Evolutionary conservation across 2,113 vertebrate species (phyloP).

Genomic region (Gymnocephalus cernua): DNA sequence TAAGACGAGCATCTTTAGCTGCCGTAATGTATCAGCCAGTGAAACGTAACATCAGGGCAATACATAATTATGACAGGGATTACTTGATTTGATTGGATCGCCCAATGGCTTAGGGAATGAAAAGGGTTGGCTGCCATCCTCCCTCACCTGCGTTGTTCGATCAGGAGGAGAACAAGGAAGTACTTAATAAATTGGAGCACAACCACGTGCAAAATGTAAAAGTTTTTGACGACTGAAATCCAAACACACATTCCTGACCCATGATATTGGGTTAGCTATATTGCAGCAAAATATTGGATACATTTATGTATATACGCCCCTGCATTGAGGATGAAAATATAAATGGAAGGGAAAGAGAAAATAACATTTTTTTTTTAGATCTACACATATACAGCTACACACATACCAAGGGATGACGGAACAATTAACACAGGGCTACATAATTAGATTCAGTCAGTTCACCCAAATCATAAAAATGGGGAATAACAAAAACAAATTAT

Average conservation of each 20-base stretch:
- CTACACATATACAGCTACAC: too few relatives aligned
- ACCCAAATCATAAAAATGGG: not conserved
- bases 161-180: not conserved
- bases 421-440: not conserved
- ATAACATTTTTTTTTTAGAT: too few relatives aligned
- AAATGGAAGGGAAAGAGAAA: too few relatives aligned
- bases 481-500: too few relatives aligned
- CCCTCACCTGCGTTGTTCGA: not conserved
- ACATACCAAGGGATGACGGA: not conserved
- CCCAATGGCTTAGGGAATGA: not conserved
- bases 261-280: too few relatives aligned
- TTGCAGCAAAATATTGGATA: not conserved
- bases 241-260: too few relatives aligned
- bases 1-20: not conserved
- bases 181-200: too few relatives aligned
- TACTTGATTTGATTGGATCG: not conserved
- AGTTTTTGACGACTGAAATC: too few relatives aligned
- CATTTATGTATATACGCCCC: not conserved
- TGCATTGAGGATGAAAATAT: not conserved
- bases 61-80: slow-evolving; percentile 9
- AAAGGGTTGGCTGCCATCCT: not conserved
- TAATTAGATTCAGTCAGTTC: not conserved
- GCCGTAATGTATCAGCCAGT: not conserved
- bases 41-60: not conserved
- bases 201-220: too few relatives aligned